Evolutionary conservation across 2,113 vertebrate genomes (phyloP), one percentile per base, ranked within the genome.

Genomic region (Prietella phreatophila): DNA sequence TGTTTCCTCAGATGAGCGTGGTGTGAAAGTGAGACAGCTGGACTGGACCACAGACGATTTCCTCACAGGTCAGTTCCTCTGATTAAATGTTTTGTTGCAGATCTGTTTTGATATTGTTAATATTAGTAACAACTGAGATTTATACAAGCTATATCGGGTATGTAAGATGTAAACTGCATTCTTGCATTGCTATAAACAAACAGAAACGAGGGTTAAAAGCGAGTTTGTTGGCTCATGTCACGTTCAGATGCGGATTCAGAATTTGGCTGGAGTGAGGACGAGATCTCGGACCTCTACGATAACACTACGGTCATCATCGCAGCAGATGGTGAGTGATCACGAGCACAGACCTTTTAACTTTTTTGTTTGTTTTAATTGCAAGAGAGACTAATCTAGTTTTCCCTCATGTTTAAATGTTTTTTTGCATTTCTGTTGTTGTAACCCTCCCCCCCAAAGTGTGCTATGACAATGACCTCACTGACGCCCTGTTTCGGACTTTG

Each of bases 381-480:
- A 56, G 17, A 56, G 14, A 56, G 55, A 56, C 4, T 56, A 19
- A 17, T 56, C 53, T 11, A 56, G 55, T 56, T 15, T 19, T 25
- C 7, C 25, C 60, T 61, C 22, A 25, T 61, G 20, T 61, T 25
- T 25, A 61, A 61, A 25, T 61, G 3, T 67, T 30, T 67, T 30
- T 30, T n/a, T 25, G 25, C 60, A 63, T 2, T 25, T n/a, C 10
- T 65, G 10, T 30, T 30, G 14, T 5, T n/a, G 20, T 22, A 1
- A 60, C 20, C 58, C 20, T 9, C 10, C 7, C 25, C 2, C 1
- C 22, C 15, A 0, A 67, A 67, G 98, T 99, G 82, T 97, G 97
- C 90, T 99, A 99, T 3, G 98, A 99, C 0, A 96, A 99, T 0
- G 96, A 97, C 60, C 92, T 99, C 60, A 99, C 98, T 0, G 96